phyloP scores from a whole-genome alignment of 2,888 invertebrate genomes.

The Carabus problematicus region DNA sequence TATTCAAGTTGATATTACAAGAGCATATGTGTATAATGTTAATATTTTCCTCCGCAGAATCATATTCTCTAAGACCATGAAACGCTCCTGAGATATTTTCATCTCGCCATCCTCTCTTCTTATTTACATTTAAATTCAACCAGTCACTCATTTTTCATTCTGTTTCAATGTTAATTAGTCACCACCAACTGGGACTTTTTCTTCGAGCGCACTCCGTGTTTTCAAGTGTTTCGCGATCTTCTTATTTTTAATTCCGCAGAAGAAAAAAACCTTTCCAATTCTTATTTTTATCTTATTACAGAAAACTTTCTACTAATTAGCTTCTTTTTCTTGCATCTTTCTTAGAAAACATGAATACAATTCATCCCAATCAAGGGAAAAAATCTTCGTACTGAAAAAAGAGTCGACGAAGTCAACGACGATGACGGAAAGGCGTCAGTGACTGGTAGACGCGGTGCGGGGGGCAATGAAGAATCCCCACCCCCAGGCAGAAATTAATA shows the following conservation, averaged over 20 bases:
- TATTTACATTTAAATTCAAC: conserved; percentile 41
- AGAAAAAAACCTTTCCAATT: conserved; percentile 13
- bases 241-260: conserved; percentile 21
- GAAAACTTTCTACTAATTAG: conserved; percentile 22
- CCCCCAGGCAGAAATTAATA: conserved; percentile 12
- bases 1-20: no score
- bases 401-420: neutral
- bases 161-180: conserved; percentile 41
- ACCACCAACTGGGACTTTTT: conserved; percentile 30
- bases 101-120: conserved; percentile 21
- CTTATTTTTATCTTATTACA: conserved; percentile 30
- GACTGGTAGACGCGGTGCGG: no score
- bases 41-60: no score
- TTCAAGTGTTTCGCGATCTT: conserved; percentile 29
- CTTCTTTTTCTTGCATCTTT: conserved; percentile 9
- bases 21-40: no score
- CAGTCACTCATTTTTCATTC: conserved; percentile 37
- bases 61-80: no score
- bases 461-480: neutral
- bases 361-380: conserved; percentile 17
- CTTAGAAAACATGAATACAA: conserved; percentile 11
- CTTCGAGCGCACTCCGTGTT: conserved; percentile 28
- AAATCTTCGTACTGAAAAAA: conserved; percentile 12
- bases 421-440: neutral
- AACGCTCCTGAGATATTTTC: no score